Base-by-base conservation (phyloP, 2,888 invertebrate genomes). In the Caenorhabditis becei region DNA sequence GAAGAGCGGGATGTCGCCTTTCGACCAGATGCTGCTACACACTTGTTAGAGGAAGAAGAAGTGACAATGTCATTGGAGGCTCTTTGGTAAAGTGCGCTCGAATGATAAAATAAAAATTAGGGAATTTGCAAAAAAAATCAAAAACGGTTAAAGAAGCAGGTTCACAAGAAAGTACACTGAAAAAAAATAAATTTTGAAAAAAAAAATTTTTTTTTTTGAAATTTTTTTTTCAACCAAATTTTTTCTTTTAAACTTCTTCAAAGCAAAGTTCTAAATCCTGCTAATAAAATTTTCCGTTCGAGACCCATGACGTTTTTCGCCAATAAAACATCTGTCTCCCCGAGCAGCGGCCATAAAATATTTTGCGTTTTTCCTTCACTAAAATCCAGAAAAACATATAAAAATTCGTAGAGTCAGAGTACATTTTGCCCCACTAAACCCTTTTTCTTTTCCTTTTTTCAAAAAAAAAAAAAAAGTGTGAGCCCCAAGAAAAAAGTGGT, bases 251-350 rank as follows among this genome's bases (percentile, higher is more conserved):
- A n/a, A n/a, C 32, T 32, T 32, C 32, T 32, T 10, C 5, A 10
- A 32, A 32, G 10, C 32, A 32, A 32, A 10, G 32, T n/a, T n/a
- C n/a, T n/a, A n/a, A 10, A 32, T 7, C 4, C 32, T 32, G 32
- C 4, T 4, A 32, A 32, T 7, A 32, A 10, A 32, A 32, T 10
- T 7, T 7, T 4, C 4, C 4, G 5, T 10, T 32, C 32, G 32
- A 10, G 4, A 10, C 4, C 32, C 32, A 32, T 26, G 56, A 28
- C 32, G 41, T 58, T 35, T 28, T 11, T 59, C 41, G 37, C 71
- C 71, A 71, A 71, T 71, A 71, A 71, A 61, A 71, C 71, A 71
- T 71, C 71, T 71, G 71, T 26, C 41, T 62, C 35, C 41, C 26
- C 20, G 20, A 26, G 28, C 37, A 51, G 28, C 28, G 47, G 70